Conservation (phyloP, 2,888 invertebrate genomes). For the Lasioglossum vierecki region DNA sequence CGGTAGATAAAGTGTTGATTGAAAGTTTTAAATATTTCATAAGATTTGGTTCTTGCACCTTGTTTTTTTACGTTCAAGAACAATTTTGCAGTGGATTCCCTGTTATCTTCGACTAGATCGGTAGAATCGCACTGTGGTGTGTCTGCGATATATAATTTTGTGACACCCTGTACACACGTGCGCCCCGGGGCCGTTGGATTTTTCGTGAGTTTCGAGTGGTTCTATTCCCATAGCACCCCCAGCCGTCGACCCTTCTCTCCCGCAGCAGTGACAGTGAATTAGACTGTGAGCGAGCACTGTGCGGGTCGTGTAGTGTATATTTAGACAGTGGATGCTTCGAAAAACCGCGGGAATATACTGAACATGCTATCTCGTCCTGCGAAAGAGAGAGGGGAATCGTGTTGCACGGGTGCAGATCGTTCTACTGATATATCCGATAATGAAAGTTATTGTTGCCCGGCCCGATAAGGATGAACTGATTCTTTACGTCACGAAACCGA, state of each 20-base stretch:
- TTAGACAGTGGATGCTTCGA: conserved; percentile 43
- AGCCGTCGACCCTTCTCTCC: conserved; percentile 27
- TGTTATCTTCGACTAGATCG: too few relatives aligned
- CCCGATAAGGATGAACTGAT: conserved; percentile 1
- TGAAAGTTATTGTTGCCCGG: conserved; percentile 38
- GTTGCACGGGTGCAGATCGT: conserved; percentile 27
- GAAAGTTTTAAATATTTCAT: too few relatives aligned
- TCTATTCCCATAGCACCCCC: conserved; percentile 31
- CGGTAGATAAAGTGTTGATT: too few relatives aligned
- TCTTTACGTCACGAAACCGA: conserved; percentile 5
- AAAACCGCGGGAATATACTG: conserved; percentile 12
- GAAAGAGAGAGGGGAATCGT: neutral
- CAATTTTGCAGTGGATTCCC: too few relatives aligned
- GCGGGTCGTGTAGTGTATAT: conserved; percentile 51
- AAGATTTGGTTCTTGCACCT: too few relatives aligned
- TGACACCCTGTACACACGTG: conserved; percentile 32
- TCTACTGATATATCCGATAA: conserved; percentile 44
- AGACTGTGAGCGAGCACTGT: conserved; percentile 25
- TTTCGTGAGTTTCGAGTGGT: conserved; percentile 47
- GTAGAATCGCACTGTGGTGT: too few relatives aligned
- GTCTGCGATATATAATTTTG: too few relatives aligned
- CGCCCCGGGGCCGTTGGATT: conserved; percentile 34
- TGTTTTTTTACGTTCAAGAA: too few relatives aligned
- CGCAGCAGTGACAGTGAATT: conserved; percentile 56
- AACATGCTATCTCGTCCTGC: neutral